A percentile compares a stretch with the other conserved stretches of the same genome.
phyloP scores from a whole-genome alignment of 2,888 invertebrate species.

The Cephus sareptanus region DNA sequence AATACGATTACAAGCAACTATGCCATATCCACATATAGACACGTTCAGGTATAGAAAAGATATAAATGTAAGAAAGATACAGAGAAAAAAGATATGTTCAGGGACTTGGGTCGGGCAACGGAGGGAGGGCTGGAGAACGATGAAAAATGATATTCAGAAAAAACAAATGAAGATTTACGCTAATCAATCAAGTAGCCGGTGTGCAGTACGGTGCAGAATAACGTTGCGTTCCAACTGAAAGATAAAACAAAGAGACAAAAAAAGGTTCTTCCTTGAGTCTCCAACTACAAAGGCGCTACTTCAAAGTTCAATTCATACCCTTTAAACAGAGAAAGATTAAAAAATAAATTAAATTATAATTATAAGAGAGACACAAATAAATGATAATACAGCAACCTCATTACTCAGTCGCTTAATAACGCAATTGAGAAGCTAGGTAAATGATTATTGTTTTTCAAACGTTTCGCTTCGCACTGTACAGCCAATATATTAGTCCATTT shows the following conservation, averaged over 20 bases:
- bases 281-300: slow-evolving; percentile 45
- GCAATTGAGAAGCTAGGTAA: background rate
- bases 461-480: background rate
- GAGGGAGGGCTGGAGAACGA: background rate
- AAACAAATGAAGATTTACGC: slow-evolving; percentile 37
- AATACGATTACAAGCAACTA: slow-evolving; percentile 51
- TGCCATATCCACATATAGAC: background rate
- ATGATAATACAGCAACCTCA: background rate
- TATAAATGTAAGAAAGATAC: background rate
- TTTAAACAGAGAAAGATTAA: background rate
- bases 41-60: background rate
- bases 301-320: slow-evolving; percentile 7
- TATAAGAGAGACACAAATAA: background rate
- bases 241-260: background rate
- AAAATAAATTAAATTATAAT: background rate
- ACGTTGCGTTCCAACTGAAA: slow-evolving; percentile 58
- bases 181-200: slow-evolving; percentile 24
- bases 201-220: slow-evolving; percentile 61
- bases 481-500: too few species aligned
- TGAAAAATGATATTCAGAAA: slow-evolving; percentile 27
- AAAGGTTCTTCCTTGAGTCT: slow-evolving; percentile 23
- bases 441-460: background rate
- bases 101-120: background rate
- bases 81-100: background rate
- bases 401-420: background rate